Base-by-base conservation (phyloP, 2,797 vertebrate genomes). In the Myiotriccus ornatus region DNA sequence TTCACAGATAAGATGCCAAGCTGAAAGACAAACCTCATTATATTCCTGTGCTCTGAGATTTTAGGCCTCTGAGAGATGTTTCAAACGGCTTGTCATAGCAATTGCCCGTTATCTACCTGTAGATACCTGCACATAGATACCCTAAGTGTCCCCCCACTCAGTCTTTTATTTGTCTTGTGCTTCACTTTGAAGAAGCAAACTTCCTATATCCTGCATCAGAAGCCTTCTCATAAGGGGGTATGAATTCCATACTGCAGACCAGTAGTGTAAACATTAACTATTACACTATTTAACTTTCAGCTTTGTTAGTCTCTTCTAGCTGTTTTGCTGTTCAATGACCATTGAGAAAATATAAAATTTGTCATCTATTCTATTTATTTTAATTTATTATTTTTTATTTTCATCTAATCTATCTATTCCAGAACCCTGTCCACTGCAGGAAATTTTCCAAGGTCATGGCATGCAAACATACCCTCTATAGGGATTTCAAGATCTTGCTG, bases 341-440 rank as follows among this genome's bases (percentile, higher is more conserved):
- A 32, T 9, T 47, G 37, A 32, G 75, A 55, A 65, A 80, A 28
- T 24, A 25, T 18, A n/a, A 47, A 14, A 44, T 68, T 74, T 88
- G 90, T 78, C 27, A 17, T 71, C 22, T 27, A 15, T 49, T 49
- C 47, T 27, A 28, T 27, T 50, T 50, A 10, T 50, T 50, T 49
- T 49, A 49, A 16, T 47, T 14, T 47, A 49, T 25, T 14, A 49
- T 17, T 50, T 16, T 27, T 50, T 50, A 50, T 50, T 28, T 50
- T 50, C 49, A 50, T 28, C 49, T 28, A 28, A 28, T 50, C 49
- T 50, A 18, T 50, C 27, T 50, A 28, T 50, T 17, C 9, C 71
- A 65, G 25, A 63, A 30, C 14, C 3, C 5, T 62, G 18, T 35
- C 27, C 0, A 0, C 67, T 37, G 41, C 43, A 62, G n/a, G 49